Base-by-base conservation (phyloP, 2,888 invertebrate species). In the Diadegma fenestrale region DNA sequence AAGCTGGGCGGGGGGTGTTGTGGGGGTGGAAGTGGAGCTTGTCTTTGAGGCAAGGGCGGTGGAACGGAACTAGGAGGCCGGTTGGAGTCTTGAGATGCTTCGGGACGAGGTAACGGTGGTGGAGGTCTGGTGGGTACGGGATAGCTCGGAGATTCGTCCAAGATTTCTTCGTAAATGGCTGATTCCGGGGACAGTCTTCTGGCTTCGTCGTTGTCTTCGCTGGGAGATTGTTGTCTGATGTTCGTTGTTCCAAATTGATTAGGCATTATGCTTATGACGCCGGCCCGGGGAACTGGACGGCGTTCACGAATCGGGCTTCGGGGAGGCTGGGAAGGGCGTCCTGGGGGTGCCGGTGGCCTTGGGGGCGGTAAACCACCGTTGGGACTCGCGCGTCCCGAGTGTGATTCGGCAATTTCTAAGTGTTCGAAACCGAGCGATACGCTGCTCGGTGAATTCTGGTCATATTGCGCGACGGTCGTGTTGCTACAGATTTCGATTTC, bases 401-500 rank as follows among this genome's bases (percentile, higher is more conserved):
- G 96, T 26, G 95, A 95, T 94, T 95, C 87, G 89, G 93, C 72
- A 93, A 94, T 51, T 94, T 95, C 68, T 95, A 96, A 64, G 90
- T 94, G 90, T 93, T 94, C 86, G 94, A 95, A 80, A 94, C 94
- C 71, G 10, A 78, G 88, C 5, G 79, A 86, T 4, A 88, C 58
- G 58, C 58, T 58, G 22, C 58, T 83, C 45, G 91, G 88, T 77
- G 92, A 90, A 86, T 84, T 88, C 12, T 92, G 89, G 45, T 92
- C 95, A 89, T 95, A 97, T 63, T 99, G 94, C 0, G 98, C 96
- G 80, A 97, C 95, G 10, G 98, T 98, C 90, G 98, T 98, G 89
- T 97, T 97, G 33, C 97, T 96, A 93, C 98, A 98, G 68, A 98
- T 94, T 81, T 96, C 96, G 88, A 99, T 96, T 94, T 99, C 98